Base-by-base conservation (phyloP, 92 coral and sea anemone genomes). In the Zoanthus sociatus region DNA sequence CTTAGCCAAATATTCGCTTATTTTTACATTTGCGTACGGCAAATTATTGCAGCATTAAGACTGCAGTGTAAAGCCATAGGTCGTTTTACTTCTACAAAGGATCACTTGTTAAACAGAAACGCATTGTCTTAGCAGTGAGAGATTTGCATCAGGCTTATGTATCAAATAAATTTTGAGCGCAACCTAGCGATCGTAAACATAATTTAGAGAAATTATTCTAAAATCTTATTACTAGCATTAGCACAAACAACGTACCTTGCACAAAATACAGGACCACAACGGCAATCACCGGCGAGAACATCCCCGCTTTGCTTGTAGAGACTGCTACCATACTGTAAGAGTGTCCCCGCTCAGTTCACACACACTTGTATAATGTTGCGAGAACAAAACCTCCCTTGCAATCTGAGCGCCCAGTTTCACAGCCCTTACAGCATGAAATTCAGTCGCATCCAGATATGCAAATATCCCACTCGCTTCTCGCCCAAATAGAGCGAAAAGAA, bases 401-500 rank as follows among this genome's bases (percentile, higher is more conserved):
- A 81, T 81, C 85, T 81, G 76, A 81, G 85, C 85, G 63, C 75
- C 66, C 61, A 81, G 14, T 81, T 81, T 11, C 75, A 81, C 85
- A 12, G 30, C 61, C 85, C 46, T 81, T 81, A 81, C 76, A 81
- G 85, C 85, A 81, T 67, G 85, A 81, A 81, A 81, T 64, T 81
- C 85, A 81, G 75, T 61, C 85, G 75, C 85, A 81, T 81, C 85
- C 44, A 81, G 85, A 81, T 67, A 67, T 46, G 75, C 76, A 66
- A 66, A 42, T 63, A 63, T 63, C 46, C 85, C 26, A 81, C 66
- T 66, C 74, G 67, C 33, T 81, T 81, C 85, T 81, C 85, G 75
- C 85, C 75, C 85, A 44, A 81, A 81, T 45, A 20, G 85, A 64
- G 85, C 85, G 75, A 81, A 66, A 50, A 90, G 90, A 90, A 87